Base-by-base conservation (phyloP, 2,113 vertebrate species). In the Micromys minutus region DNA sequence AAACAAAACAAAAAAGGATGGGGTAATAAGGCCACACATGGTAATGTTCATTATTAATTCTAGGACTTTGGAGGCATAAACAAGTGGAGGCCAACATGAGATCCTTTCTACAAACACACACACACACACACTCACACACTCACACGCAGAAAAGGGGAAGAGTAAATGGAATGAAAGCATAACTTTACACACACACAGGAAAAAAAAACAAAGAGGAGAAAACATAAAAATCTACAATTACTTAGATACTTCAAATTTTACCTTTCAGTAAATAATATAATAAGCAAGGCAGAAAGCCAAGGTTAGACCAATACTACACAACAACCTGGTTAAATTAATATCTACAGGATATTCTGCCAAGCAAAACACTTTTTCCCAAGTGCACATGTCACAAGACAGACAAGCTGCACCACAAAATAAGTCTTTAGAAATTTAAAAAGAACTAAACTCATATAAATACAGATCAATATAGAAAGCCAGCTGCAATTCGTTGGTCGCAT, bases 161-260 rank as follows among this genome's bases (percentile, higher is more conserved):
- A 55, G 21, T 17, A 19, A 63, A 50, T 15, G 24, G 11, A 59
- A 26, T 57, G 11, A 57, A 80, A 80, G 36, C 24, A n/a, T 12
- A 80, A 55, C 34, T n/a, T 81, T 57, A 57, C 77, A 81, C 21
- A 26, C 15, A 81, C 24, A n/a, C 4, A 59, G 36, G n/a, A n/a
- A 57, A 24, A 81, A 59, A 39, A 39, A n/a, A n/a, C 19, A 80
- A 52, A 77, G 29, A 76, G 50, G n/a, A 34, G 84, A 36, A 89
- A 77, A 16, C 9, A 93, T 22, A 90, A 5, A 90, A 80, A 74
- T 65, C 72, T 55, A 72, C 29, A 89, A 89, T 85, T 85, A 90
- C 55, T 83, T 87, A 69, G 34, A 83, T 13, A 69, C n/a, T 87
- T 94, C 57, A 87, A 87, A 95, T 65, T 9, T 84, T 42, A 45